These are phyloP conservation scores for Addax nasomaculatus DNA, from an alignment of 2,113 vertebrate species.

Conservation along the genomic window DNA sequence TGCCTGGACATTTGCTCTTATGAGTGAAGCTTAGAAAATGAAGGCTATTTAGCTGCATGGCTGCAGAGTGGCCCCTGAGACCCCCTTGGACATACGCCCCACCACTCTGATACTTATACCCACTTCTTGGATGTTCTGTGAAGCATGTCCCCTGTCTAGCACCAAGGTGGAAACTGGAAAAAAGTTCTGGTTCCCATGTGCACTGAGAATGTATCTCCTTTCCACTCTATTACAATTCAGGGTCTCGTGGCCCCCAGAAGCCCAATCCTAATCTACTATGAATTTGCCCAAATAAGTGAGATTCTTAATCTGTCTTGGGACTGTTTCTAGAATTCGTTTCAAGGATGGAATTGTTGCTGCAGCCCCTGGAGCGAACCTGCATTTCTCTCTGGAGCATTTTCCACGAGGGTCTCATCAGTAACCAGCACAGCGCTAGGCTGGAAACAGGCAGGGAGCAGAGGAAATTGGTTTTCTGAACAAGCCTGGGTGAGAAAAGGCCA, in stretches of 20 bases:
- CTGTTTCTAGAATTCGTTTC: not conserved
- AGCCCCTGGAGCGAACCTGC: not conserved
- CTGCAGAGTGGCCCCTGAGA: not conserved
- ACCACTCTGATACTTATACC: not conserved
- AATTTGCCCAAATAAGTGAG: not conserved
- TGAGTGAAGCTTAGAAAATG: not conserved
- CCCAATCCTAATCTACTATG: not conserved
- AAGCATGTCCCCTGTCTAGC: not conserved
- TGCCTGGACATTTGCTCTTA: not conserved
- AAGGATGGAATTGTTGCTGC: not conserved
- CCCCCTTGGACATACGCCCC: fast-evolving
- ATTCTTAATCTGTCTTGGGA: not conserved
- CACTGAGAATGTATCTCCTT: not conserved
- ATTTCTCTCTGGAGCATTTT: not conserved
- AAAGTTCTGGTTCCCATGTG: not conserved
- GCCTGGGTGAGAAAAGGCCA: not conserved
- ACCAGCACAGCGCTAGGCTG: not conserved
- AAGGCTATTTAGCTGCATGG: not conserved
- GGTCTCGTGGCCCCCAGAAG: not conserved
- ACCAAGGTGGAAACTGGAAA: no score
- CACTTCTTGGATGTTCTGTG: not conserved
- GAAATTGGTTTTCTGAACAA: not conserved
- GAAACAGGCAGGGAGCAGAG: not conserved
- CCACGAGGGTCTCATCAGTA: not conserved
- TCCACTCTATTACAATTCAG: not conserved